Base-by-base conservation (phyloP, 2,888 invertebrate genomes). In the Amiota mariae region DNA sequence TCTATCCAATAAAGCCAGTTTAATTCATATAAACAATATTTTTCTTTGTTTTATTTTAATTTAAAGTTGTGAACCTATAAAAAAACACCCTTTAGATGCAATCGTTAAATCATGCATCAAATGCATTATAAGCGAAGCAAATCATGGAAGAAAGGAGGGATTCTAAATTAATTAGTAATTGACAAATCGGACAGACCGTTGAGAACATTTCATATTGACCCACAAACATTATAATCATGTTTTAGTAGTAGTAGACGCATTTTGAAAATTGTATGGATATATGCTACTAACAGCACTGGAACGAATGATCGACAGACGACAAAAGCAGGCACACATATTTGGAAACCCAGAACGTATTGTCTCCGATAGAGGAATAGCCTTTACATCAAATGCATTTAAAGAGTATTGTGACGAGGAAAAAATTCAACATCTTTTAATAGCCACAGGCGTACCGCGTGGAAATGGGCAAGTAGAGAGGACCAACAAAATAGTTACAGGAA, bases 61-160 rank as follows among this genome's bases (percentile, higher is more conserved):
- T n/a, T n/a, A n/a, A n/a, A n/a, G n/a, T n/a, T n/a, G n/a, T n/a
- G n/a, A n/a, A n/a, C n/a, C n/a, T n/a, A n/a, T n/a, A n/a, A n/a
- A n/a, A n/a, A n/a, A n/a, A n/a, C n/a, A n/a, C n/a, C n/a, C n/a
- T n/a, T n/a, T n/a, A 15, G 54, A 67, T 10, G 71, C 61, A 10
- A 47, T 79, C 13, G 75, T 78, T 2, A 75, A 63, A 72, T 73
- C 70, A 4, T 79, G 77, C 56, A 56, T 78, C 1, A 72, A 75
- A 47, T 80, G 79, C 47, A 76, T 76, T 8, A 64, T 79, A 10
- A 46, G 70, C 0, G 71, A 78, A 2, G 61, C 74, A 2, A 79
- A 79, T 51, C 51, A 66, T 2, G 73, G 77, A 13, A 74, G 59
- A 12, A 75, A 73, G 54, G 74, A 75, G 54, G 73, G 77, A 71